phyloP scores from a whole-genome alignment of 2,888 invertebrate genomes.

The Mallateleia sp. region DNA sequence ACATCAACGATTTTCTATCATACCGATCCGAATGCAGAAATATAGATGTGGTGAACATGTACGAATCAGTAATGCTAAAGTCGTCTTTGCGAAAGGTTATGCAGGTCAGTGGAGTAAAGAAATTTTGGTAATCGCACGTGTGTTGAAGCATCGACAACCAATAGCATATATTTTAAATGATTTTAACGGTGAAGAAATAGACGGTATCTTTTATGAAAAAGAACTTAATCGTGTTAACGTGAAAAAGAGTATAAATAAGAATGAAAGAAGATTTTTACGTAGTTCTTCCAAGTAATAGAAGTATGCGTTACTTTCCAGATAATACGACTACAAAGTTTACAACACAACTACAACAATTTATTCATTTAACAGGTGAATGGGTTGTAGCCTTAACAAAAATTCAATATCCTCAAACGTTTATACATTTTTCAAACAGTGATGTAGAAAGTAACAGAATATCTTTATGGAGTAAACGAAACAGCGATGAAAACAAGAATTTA shows the following conservation, averaged over 20 bases:
- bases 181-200: slow-evolving; percentile 11
- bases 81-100: slow-evolving; percentile 22
- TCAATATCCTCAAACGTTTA: slow-evolving; percentile 17
- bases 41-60: slow-evolving; percentile 9
- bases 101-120: neutral
- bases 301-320: slow-evolving; percentile 6
- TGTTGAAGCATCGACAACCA: neutral
- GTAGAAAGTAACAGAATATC: too few relatives aligned
- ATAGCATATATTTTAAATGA: neutral
- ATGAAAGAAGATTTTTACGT: slow-evolving; percentile 11
- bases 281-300: slow-evolving; percentile 4
- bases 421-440: too few relatives aligned
- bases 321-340: slow-evolving; percentile 73
- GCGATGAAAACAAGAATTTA: too few relatives aligned
- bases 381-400: slow-evolving; percentile 2
- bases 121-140: slow-evolving; percentile 4
- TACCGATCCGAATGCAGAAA: neutral
- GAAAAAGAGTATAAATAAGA: too few relatives aligned
- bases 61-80: slow-evolving; percentile 14
- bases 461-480: too few relatives aligned
- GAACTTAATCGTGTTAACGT: slow-evolving; percentile 6
- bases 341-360: slow-evolving; percentile 68
- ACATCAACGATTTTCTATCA: neutral
- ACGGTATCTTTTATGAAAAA: slow-evolving; percentile 27
- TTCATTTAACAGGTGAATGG: neutral